A percentile compares a stretch with the other conserved stretches of the same genome.
phyloP scores from a whole-genome alignment of 2,113 vertebrate species.

The Girardinichthys multiradiatus region DNA sequence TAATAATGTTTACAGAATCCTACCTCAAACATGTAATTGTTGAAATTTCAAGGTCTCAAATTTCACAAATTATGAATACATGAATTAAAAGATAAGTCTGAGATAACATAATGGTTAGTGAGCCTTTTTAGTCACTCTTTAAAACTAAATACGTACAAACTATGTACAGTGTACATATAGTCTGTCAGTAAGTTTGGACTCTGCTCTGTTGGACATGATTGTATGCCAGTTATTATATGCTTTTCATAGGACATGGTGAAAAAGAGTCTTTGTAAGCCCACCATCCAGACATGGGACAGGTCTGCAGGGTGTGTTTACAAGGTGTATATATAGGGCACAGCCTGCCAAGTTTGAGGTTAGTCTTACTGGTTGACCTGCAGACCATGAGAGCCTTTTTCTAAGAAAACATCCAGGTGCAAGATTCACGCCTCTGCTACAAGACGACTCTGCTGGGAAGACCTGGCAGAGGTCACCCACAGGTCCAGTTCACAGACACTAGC shows the following conservation, averaged over 20 bases:
- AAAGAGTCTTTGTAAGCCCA: slow-evolving; percentile 58
- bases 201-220: not conserved
- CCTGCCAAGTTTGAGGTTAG: slow-evolving; percentile 49
- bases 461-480: slow-evolving; percentile 65
- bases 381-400: slow-evolving; percentile 69
- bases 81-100: not conserved
- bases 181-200: no score
- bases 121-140: no score
- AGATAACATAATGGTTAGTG: no score
- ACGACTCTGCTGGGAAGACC: slow-evolving; percentile 65
- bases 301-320: not conserved
- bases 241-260: slow-evolving; percentile 28
- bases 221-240: slow-evolving; percentile 16
- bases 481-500: slow-evolving; percentile 62
- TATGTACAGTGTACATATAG: no score
- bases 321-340: slow-evolving; percentile 23
- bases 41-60: not conserved
- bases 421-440: slow-evolving; percentile 72
- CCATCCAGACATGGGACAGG: slow-evolving; percentile 30
- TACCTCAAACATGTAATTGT: not conserved
- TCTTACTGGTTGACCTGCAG: slow-evolving; percentile 63
- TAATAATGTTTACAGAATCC: not conserved
- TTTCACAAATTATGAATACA: not conserved
- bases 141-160: no score
- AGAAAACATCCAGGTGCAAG: slow-evolving; percentile 79